Percentiles rank a stretch among this genome's conserved stretches.
Evolutionary conservation across 2,113 vertebrate species (phyloP).

Genomic region (Eonycteris spelaea): DNA sequence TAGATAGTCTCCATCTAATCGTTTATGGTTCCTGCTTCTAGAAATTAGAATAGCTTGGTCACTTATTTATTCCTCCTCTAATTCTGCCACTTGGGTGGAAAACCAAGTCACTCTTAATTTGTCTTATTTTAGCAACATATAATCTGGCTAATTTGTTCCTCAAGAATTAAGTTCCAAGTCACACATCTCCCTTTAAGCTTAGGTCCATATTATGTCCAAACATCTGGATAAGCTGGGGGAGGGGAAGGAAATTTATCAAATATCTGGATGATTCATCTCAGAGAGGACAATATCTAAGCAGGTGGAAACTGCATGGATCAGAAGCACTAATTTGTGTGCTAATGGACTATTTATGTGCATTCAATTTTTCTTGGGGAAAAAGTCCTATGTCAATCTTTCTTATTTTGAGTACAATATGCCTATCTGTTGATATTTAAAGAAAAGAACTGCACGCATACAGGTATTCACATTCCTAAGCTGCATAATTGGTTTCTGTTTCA

Average conservation of each 20-base stretch:
- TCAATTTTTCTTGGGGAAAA: constrained; percentile 9
- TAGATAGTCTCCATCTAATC: neutral
- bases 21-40: constrained; percentile 38
- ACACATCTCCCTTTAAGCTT: neutral
- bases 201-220: constrained; percentile 8
- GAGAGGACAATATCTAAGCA: neutral
- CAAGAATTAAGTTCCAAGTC: constrained; percentile 51
- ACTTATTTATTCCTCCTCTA: constrained; percentile 57
- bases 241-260: neutral
- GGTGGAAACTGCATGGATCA: constrained; percentile 11
- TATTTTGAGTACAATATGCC: constrained; percentile 40
- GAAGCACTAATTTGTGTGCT: neutral
- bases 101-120: constrained; percentile 67
- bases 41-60: constrained; percentile 55
- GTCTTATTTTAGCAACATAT: constrained; percentile 64
- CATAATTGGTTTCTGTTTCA: constrained; percentile 31
- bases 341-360: constrained; percentile 36
- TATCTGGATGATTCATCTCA: neutral
- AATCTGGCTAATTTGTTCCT: constrained; percentile 61
- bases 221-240: neutral
- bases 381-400: constrained; percentile 21
- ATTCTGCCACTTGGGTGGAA: constrained; percentile 50
- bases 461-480: neutral
- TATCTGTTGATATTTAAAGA: constrained; percentile 52
- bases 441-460: neutral